A percentile compares a stretch with the other conserved stretches of the same genome.
Evolutionary conservation across 2,113 vertebrate species (phyloP).

Genomic region (Ciconia stormi): DNA sequence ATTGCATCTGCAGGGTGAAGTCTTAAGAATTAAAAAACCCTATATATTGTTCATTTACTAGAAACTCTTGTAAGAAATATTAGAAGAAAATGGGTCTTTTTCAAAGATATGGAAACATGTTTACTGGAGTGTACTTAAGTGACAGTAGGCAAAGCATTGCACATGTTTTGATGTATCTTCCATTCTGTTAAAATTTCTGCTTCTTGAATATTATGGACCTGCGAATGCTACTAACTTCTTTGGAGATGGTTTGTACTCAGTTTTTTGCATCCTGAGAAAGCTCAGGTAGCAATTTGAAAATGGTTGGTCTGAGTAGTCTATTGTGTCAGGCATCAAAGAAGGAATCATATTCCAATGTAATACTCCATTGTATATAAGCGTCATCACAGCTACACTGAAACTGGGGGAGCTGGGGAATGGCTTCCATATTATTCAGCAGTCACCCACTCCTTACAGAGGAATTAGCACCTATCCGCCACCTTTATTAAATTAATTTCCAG

Average conservation of each 20-base stretch:
- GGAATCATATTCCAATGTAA: not conserved
- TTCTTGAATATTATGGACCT: not conserved
- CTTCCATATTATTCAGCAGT: not conserved
- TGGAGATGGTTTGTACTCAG: not conserved
- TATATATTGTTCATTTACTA: not conserved
- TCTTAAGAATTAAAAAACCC: not conserved
- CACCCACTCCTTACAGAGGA: not conserved
- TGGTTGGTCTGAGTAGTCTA: not conserved
- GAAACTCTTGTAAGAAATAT: not conserved
- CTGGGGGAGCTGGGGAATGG: not conserved
- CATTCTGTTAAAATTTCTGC: not conserved
- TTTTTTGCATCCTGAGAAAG: not conserved
- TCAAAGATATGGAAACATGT: not conserved
- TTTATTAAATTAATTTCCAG: not conserved
- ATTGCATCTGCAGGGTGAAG: not conserved
- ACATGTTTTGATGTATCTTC: not conserved
- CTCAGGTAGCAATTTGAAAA: not conserved
- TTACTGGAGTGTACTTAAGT: not conserved
- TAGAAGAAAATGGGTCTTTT: not conserved
- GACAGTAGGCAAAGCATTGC: not conserved
- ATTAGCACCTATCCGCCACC: not conserved
- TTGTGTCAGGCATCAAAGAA: not conserved
- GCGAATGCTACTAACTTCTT: not conserved
- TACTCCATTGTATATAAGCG: not conserved
- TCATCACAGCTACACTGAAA: not conserved